Evolutionary conservation across 2,113 vertebrate species (phyloP).

Genomic region (Coreoperca whiteheadi): DNA sequence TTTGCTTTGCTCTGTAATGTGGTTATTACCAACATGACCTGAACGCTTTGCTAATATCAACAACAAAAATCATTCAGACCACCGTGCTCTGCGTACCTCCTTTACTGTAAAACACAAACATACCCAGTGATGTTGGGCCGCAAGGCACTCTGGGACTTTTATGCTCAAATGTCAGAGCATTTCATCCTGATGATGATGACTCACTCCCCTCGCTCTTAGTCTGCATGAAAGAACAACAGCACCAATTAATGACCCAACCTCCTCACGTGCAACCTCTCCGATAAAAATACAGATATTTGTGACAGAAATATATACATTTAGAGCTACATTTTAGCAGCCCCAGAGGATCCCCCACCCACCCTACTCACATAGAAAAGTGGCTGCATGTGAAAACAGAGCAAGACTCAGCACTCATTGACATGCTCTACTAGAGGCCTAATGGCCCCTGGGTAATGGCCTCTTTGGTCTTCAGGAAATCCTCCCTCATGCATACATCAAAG

Average conservation of each 20-base stretch:
- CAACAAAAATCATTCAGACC: slow-evolving; percentile 20
- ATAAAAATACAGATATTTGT: slow-evolving; percentile 29
- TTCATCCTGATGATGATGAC: slow-evolving; percentile 82
- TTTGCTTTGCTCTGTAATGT: slow-evolving; percentile 25
- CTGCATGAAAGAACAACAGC: slow-evolving; percentile 75
- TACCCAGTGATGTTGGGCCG: slow-evolving; percentile 52
- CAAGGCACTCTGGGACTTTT: slow-evolving; percentile 78
- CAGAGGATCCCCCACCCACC: slow-evolving; percentile 29
- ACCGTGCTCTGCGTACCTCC: slow-evolving; percentile 38
- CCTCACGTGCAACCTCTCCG: slow-evolving; percentile 57
- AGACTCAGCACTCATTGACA: slow-evolving; percentile 80
- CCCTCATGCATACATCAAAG: slow-evolving; percentile 83
- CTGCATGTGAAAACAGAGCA: slow-evolving; percentile 77
- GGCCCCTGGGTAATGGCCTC: slow-evolving; percentile 85
- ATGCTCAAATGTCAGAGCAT: slow-evolving; percentile 84
- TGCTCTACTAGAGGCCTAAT: slow-evolving; percentile 86
- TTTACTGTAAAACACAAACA: slow-evolving; percentile 69
- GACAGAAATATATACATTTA: slow-evolving; percentile 30
- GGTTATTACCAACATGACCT: slow-evolving; percentile 5
- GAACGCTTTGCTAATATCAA: slow-evolving; percentile 6
- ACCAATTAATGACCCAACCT: slow-evolving; percentile 72
- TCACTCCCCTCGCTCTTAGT: slow-evolving; percentile 70
- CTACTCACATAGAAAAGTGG: slow-evolving; percentile 49
- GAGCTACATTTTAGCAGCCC: slow-evolving; percentile 31
- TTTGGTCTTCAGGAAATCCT: slow-evolving; percentile 85